Evolutionary conservation across 2,888 invertebrate genomes (phyloP), one percentile per base, ranked within the genome.

Genomic region (Archips crataeganus): DNA sequence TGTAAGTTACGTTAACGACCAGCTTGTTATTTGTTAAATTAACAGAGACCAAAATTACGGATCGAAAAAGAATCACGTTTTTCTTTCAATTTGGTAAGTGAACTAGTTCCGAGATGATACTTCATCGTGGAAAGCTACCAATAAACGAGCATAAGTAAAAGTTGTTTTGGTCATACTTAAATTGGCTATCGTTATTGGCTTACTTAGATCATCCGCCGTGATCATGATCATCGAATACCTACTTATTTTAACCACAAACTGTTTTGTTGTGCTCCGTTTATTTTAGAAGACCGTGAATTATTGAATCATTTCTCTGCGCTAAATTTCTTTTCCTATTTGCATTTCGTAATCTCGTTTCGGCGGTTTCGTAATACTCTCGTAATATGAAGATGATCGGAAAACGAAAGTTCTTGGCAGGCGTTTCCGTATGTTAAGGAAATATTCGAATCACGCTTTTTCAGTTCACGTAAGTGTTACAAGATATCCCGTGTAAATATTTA

Each of bases 191-290:
- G 70, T 70, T 69, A 64, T 51, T 65, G 74, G 15, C 64, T 54
- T 59, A 65, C 64, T 74, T 69, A 60, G 32, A 39, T 15, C 68
- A 62, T 59, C 72, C 36, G 51, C 23, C 10, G 6, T 36, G 34
- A 15, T 65, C 45, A 49, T 61, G 54, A 47, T 54, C 64, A 59
- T 66, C 34, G 66, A 63, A 65, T 61, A 61, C 39, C 57, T 60
- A 13, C 34, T 45, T 32, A 36, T 66, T 68, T 69, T 70, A 70
- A 79, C 81, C 78, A 75, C 80, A 78, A 75, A 64, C 61, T 66
- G 57, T 57, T 75, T 75, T 77, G 79, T 79, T 79, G 80, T 85
- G 82, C 82, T 87, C 85, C 82, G 84, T 85, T 88, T 85, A 77
- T 75, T 80, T 79, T 81, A 75, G 70, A 75, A 68, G 75, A 75